A percentile compares a stretch with the other conserved stretches of the same genome.
These are phyloP conservation scores for Acleris sparsana DNA, from an alignment of 2,888 invertebrate species.

Conservation along the genomic window DNA sequence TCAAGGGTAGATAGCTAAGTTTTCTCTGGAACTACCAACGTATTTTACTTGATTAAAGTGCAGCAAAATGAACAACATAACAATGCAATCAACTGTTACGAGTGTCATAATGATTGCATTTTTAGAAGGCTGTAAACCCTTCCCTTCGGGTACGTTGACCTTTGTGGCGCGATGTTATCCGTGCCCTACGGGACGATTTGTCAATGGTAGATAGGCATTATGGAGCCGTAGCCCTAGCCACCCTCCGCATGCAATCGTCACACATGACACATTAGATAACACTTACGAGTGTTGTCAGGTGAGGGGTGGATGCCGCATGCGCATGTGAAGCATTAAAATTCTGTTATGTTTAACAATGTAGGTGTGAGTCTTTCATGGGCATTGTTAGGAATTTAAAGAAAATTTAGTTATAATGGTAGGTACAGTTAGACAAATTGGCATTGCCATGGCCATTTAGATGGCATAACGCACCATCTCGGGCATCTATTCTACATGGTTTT, in stretches of 20 bases:
- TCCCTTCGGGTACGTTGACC: slow-evolving; percentile 29
- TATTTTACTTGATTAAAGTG: slow-evolving; percentile 1
- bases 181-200: slow-evolving; percentile 45
- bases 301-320: slow-evolving; percentile 3
- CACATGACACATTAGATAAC: slow-evolving; percentile 22
- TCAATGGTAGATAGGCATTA: slow-evolving; percentile 42
- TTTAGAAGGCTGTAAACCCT: slow-evolving; percentile 19
- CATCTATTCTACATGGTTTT: too few relatives aligned
- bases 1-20: not conserved
- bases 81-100: not conserved
- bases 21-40: not conserved
- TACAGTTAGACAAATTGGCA: too few relatives aligned
- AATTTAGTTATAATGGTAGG: too few relatives aligned
- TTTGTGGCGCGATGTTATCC: slow-evolving; percentile 39
- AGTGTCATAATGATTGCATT: slow-evolving; percentile 14
- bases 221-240: slow-evolving; percentile 39
- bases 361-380: too few relatives aligned
- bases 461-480: too few relatives aligned
- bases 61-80: not conserved
- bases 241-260: slow-evolving; percentile 38
- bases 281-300: slow-evolving; percentile 13
- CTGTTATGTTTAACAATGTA: too few relatives aligned
- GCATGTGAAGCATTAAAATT: not conserved
- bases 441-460: too few relatives aligned
- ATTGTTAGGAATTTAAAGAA: too few relatives aligned